Conservation (phyloP, 2,888 invertebrate species). For the Portevinia maculata region DNA sequence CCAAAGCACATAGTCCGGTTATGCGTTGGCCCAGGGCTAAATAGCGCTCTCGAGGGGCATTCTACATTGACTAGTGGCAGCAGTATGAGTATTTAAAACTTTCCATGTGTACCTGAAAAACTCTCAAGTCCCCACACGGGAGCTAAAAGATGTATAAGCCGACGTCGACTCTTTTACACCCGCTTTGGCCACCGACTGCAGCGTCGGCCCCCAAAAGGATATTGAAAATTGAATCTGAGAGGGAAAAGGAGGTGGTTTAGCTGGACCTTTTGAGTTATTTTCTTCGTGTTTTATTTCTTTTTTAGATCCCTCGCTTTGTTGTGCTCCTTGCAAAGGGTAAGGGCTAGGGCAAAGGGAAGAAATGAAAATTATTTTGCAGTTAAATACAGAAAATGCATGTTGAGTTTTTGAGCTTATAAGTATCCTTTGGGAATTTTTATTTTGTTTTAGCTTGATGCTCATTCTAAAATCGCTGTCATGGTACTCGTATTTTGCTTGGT, state of each 20-base stretch:
- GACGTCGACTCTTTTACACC: constrained; percentile 56
- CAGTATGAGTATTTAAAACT: constrained; percentile 64
- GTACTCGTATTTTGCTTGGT: constrained; percentile 16
- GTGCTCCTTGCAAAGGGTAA: constrained; percentile 12
- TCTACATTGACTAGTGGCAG: constrained; percentile 40
- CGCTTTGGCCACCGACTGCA: constrained; percentile 27
- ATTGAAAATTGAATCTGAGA: neutral
- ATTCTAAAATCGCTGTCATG: constrained; percentile 61
- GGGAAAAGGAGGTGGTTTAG: constrained; percentile 36
- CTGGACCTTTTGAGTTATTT: constrained; percentile 68
- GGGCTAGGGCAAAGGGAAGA: neutral
- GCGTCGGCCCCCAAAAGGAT: constrained; percentile 52
- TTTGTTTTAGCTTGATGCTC: constrained; percentile 19
- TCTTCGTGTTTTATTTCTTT: constrained; percentile 54
- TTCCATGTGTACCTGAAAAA: constrained; percentile 73
- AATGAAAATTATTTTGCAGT: constrained; percentile 68
- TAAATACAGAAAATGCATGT: constrained; percentile 67
- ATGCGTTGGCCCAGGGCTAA: constrained; percentile 63
- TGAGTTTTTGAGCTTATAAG: constrained; percentile 67
- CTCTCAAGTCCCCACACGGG: constrained; percentile 70
- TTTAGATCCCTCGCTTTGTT: constrained; percentile 35
- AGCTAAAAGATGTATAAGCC: constrained; percentile 65
- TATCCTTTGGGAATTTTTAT: constrained; percentile 63
- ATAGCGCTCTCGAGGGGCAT: constrained; percentile 57
- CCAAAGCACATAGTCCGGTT: constrained; percentile 63